Evolutionary conservation across 2,888 invertebrate genomes (phyloP).

Genomic region (Scotopteryx bipunctaria): DNA sequence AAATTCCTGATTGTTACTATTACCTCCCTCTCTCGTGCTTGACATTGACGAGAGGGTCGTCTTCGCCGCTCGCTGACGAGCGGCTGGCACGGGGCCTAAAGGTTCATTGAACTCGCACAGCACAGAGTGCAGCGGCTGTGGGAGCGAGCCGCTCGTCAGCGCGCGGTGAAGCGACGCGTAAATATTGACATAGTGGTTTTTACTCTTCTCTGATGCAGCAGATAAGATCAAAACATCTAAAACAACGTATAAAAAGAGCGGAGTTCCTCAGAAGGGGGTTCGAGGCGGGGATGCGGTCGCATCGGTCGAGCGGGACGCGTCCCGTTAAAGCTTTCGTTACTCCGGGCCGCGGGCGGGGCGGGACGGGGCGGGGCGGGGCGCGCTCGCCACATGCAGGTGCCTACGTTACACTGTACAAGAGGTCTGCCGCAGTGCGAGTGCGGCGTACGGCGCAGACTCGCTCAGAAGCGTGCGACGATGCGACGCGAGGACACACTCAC

Average conservation of each 20-base stretch:
- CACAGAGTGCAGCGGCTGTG: neutral
- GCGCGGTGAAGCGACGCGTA: neutral
- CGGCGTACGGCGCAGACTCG: neutral
- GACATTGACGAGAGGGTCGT: neutral
- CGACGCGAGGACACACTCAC: constrained; percentile 1
- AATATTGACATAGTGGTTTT: neutral
- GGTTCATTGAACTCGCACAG: neutral
- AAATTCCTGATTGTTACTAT: constrained; percentile 12
- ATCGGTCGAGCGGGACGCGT: neutral
- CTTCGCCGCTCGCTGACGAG: neutral
- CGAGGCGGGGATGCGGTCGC: neutral
- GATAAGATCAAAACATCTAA: constrained; percentile 4
- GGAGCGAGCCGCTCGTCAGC: neutral
- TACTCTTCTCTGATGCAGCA: constrained; percentile 1
- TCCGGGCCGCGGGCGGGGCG: neutral
- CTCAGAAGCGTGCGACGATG: neutral
- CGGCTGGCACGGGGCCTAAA: neutral
- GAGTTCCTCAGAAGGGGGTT: neutral
- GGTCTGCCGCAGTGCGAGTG: neutral
- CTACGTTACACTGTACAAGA: no score
- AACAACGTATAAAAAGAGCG: constrained; percentile 6
- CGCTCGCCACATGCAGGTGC: neutral
- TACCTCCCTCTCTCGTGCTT: constrained; percentile 4
- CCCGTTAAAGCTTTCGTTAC: constrained; percentile 16
- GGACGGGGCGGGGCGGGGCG: neutral